Evolutionary conservation across 2,797 vertebrate genomes (phyloP).

Genomic region (Pitangus sulphuratus): DNA sequence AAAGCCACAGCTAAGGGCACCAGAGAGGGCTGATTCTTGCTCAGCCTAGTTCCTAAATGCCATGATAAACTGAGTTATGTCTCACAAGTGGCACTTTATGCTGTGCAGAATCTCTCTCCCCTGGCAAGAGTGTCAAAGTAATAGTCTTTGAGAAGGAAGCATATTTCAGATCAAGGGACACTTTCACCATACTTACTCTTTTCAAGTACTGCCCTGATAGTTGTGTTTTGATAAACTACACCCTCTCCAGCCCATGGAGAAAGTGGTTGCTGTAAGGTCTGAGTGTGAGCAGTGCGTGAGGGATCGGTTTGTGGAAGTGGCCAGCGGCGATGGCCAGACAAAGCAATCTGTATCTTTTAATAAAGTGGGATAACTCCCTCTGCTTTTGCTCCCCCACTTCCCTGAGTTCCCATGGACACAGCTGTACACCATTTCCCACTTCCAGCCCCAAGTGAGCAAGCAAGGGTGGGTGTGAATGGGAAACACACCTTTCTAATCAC

Average conservation of each 20-base stretch:
- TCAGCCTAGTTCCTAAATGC: background rate
- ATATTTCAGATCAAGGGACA: background rate
- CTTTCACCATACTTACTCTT: background rate
- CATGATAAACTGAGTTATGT: background rate
- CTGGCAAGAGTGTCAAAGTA: background rate
- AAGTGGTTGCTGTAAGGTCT: background rate
- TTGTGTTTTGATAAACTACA: background rate
- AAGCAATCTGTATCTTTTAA: background rate
- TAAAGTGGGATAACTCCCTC: background rate
- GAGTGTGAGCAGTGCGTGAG: background rate
- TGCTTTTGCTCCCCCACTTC: background rate
- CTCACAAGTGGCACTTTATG: background rate
- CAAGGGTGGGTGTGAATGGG: constrained; percentile 12
- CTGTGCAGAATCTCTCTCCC: background rate
- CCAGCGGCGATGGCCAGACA: rapidly evolving
- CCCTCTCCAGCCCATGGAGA: background rate
- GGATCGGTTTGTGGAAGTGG: background rate
- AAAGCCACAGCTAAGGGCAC: background rate
- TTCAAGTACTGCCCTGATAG: background rate
- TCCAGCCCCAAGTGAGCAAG: background rate
- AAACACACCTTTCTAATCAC: constrained; percentile 61
- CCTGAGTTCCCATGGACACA: background rate
- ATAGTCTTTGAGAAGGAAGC: background rate
- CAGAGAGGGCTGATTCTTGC: background rate
- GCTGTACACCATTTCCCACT: background rate